Evolutionary conservation across 1,140 invertebrate genomes (phyloP).

Genomic region (Globodera rostochiensis): DNA sequence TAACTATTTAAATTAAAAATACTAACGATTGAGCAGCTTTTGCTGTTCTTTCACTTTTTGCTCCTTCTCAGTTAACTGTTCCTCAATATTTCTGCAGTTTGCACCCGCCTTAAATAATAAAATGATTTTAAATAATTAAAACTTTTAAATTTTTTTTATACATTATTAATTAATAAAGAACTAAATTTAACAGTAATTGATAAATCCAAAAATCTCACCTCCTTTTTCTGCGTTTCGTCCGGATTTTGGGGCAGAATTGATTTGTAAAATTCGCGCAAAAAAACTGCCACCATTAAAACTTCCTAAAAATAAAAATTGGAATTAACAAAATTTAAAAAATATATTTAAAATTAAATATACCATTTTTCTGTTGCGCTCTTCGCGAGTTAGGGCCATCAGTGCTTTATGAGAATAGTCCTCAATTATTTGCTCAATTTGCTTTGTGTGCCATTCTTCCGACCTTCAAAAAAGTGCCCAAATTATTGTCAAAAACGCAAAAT

Average conservation of each 20-base stretch:
- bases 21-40: too few species aligned
- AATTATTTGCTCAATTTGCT: not conserved
- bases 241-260: not conserved
- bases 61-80: too few species aligned
- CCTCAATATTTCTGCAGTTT: too few species aligned
- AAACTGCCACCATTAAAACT: not conserved
- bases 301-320: not conserved
- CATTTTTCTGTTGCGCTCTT: not conserved
- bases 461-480: not conserved
- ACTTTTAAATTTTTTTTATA: too few species aligned
- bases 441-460: not conserved
- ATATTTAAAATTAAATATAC: not conserved
- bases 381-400: not conserved
- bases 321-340: too few species aligned
- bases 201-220: not conserved
- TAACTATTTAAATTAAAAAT: too few species aligned
- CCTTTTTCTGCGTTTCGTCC: not conserved
- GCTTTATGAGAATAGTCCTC: not conserved
- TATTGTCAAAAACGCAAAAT: too few species aligned
- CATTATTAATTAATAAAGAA: too few species aligned
- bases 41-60: too few species aligned
- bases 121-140: too few species aligned
- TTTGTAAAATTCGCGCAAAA: not conserved
- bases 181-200: too few species aligned
- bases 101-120: too few species aligned